Evolutionary conservation across 2,113 vertebrate species (phyloP), one percentile per base, ranked within the genome.

Genomic region (Carassius carassius): DNA sequence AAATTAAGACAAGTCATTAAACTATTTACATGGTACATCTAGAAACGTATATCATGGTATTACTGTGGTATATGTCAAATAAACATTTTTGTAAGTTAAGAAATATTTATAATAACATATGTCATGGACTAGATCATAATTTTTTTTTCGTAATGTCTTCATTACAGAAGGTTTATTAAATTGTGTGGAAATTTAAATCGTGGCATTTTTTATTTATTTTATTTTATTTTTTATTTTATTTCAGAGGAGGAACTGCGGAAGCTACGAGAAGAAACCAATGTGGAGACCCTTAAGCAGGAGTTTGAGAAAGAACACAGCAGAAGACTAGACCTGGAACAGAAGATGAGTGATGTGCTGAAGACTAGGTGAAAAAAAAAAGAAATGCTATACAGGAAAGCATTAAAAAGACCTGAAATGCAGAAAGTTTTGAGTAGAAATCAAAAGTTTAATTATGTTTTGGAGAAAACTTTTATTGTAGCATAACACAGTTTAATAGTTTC

Each of bases 211-310:
- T 29, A 29, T 29, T 1, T 29, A 29, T 29, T 29, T 29, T 29
- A 4, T 37, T 41, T 41, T 10, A 32, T 10, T 14, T 37, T 37
- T 37, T 37, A 37, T 41, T 8, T 58, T 37, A 3, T 62, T 56
- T 19, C 93, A 99, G 98, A 99, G 94, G 98, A 99, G 89, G 98
- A 99, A 90, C 94, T 99, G 87, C 95, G 96, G 92, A 99, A 99
- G 92, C 95, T 99, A 54, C 92, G 98, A 56, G 98, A 99, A 86
- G 98, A 99, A 91, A 97, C 97, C 65, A 99, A 97, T 0, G 92
- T 97, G 63, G 98, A 99, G 92, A 95, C 91, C 0, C 92, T 99
- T 82, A 95, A 96, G 83, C 97, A 98, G 90, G 98, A 99, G 89
- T 95, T 99, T 87, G 98, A 99, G 88, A 97, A 93, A 51, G 98